A percentile compares a stretch with the other conserved stretches of the same genome.
These are phyloP conservation scores for Camelus dromedarius DNA, from an alignment of 2,113 vertebrate genomes.

Conservation along the genomic window DNA sequence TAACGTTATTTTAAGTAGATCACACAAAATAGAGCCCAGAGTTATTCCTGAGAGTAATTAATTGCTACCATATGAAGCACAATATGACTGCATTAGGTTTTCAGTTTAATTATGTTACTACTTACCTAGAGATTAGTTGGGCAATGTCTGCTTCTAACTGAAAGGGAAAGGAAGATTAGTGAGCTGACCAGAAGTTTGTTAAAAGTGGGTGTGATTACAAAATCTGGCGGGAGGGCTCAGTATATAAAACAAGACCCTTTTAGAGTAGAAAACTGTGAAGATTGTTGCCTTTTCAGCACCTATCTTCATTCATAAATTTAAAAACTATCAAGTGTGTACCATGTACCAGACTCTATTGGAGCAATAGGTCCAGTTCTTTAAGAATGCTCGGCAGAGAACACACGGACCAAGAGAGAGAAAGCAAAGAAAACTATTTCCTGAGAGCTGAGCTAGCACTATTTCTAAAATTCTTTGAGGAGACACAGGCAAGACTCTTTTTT, in stretches of 20 bases:
- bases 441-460: not conserved
- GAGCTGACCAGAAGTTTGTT: constrained; percentile 7
- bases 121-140: constrained; percentile 41
- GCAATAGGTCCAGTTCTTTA: not conserved
- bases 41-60: constrained; percentile 76
- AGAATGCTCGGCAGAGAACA: not conserved
- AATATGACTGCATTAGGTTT: constrained; percentile 40
- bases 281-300: not conserved
- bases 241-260: not conserved
- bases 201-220: not conserved
- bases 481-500: not conserved
- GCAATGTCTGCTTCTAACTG: constrained; percentile 3
- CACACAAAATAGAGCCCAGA: constrained; percentile 49
- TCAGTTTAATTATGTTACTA: constrained; percentile 71
- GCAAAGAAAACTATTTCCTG: not conserved
- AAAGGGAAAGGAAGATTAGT: constrained; percentile 57
- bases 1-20: constrained; percentile 71
- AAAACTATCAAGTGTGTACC: not conserved
- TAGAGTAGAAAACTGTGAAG: not conserved
- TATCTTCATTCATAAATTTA: not conserved
- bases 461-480: not conserved
- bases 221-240: not conserved
- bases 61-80: constrained; percentile 67
- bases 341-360: not conserved
- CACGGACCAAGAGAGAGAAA: not conserved